Base-by-base conservation (phyloP, 2,797 vertebrate species). In the Taenioides sp. region DNA sequence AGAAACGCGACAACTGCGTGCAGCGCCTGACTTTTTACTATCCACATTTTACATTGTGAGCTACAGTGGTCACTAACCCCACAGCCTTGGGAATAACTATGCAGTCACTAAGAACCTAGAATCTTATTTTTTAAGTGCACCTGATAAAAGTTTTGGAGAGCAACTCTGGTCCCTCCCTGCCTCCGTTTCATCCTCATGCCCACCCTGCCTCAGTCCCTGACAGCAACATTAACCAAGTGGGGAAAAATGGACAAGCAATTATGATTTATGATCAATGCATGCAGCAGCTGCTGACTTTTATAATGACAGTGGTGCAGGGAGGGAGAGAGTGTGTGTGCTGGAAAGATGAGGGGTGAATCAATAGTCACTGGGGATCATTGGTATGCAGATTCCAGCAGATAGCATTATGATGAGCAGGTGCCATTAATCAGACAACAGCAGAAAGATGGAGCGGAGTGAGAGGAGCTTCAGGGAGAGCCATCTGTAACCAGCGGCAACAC, bases 181-280 rank as follows among this genome's bases (percentile, higher is more conserved):
- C 80, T 72, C 70, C 69, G 61, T 75, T 49, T 77, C 75, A 67
- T 69, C 37, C 73, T 72, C 69, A 66, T 76, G 63, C 52, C 65
- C 68, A 34, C 74, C 74, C 69, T 68, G 73, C 58, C 54, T 66
- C 81, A 75, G 67, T 74, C 84, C 82, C 73, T 86, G 92, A 91
- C 91, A 93, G 90, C 80, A 89, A 91, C 92, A 92, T 94, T 93
- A 91, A 92, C 91, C 91, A 92, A 92, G 88, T 89, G 83, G 86
- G 78, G 83, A 88, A 91, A 93, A 92, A 94, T 91, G 88, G 91
- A 90, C 88, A 92, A 93, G 90, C 92, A 92, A 93, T 95, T 94
- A 93, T 94, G 93, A 95, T 93, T 93, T 93, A 94, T 92, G 93
- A 91, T 91, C 89, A 91, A 92, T 89, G 92, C 81, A 92, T 89